Evolutionary conservation across 2,797 vertebrate genomes (phyloP), one percentile per base, ranked within the genome.

Genomic region (Florisuga fusca): DNA sequence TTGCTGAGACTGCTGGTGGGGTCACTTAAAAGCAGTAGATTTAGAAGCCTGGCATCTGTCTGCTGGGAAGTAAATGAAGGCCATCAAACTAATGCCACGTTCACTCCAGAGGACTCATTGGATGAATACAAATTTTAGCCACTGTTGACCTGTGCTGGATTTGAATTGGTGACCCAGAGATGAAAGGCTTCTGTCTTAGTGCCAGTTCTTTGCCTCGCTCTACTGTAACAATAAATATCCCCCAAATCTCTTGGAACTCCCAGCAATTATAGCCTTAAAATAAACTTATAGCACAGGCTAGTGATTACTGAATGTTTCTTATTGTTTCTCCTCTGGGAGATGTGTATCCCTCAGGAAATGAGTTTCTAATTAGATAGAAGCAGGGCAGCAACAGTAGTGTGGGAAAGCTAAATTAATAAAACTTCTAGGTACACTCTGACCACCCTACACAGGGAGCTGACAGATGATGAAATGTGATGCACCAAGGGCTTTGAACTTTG

Each of bases 301-400:
- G 89, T 66, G 85, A 90, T 95, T 95, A 94, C 66, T 0, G 2
- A 86, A 88, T 88, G 92, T 93, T 95, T 95, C 92, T 93, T 95
- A 94, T 91, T 96, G 91, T 94, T 96, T 95, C 82, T 89, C 89
- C 84, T 95, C 87, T 14, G 92, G 73, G 95, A 96, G 78, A 81
- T 13, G 13, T 73, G 53, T 90, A 88, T 96, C 92, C 95, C 92
- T 96, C 94, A 96, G 96, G 96, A 96, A 97, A 97, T 94, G 95
- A 95, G 58, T 79, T 94, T 95, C 87, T 94, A 96, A 96, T 95
- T 94, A 90, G 74, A 80, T 71, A 69, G 93, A 92, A 94, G 86
- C 77, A 74, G 45, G 45, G 73, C 92, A 94, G 59, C n/a, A 81
- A 91, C 82, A 84, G 43, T 51, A 94, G 91, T 96, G 96, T 96